Percentiles rank a stretch among this genome's conserved stretches.
Evolutionary conservation across 2,113 vertebrate species (phyloP).

Genomic region (Gasterosteus nipponicus): DNA sequence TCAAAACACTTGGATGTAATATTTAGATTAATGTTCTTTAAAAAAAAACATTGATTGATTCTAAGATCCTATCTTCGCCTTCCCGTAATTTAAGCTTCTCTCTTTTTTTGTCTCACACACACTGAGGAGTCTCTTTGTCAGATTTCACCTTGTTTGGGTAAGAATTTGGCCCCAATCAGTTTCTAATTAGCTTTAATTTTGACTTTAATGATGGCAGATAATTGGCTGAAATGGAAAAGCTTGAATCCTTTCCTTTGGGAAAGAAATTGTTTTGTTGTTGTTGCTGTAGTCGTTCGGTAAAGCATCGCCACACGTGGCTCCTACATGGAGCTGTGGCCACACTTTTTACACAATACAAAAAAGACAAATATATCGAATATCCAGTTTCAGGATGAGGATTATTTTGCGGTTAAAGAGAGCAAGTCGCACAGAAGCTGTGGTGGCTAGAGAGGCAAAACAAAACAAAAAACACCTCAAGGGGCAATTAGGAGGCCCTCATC

Average conservation of each 20-base stretch:
- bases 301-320: neutral
- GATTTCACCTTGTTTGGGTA: slow-evolving; percentile 1
- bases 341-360: slow-evolving; percentile 7
- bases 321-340: neutral
- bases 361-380: neutral
- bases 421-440: slow-evolving; percentile 28
- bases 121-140: slow-evolving; percentile 16
- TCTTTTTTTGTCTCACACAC: neutral
- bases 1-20: neutral
- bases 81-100: neutral
- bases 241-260: neutral
- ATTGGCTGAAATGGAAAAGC: slow-evolving; percentile 18
- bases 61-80: neutral
- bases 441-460: slow-evolving; percentile 46
- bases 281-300: neutral
- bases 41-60: neutral
- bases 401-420: slow-evolving; percentile 42
- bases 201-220: neutral
- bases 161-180: slow-evolving; percentile 28
- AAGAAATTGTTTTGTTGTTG: slow-evolving; percentile 13
- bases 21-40: neutral
- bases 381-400: neutral
- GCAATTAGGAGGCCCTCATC: slow-evolving; percentile 67
- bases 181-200: slow-evolving; percentile 30
- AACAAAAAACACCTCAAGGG: slow-evolving; percentile 63